A percentile compares a stretch with the other conserved stretches of the same genome.
phyloP scores from a whole-genome alignment of 2,113 vertebrate species.

The Actenoides hombroni region DNA sequence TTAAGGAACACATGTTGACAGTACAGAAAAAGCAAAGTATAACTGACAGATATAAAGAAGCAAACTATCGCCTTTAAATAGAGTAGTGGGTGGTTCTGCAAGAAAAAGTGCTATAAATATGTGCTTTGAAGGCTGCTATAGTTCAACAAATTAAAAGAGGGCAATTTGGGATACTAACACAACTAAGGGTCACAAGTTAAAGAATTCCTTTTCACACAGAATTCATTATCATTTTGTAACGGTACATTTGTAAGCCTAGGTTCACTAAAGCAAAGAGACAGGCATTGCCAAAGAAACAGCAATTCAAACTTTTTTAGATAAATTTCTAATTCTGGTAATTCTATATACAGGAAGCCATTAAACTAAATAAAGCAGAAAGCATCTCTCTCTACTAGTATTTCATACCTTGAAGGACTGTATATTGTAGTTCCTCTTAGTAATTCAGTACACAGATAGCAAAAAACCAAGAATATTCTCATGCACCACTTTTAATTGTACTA shows the following conservation, averaged over 20 bases:
- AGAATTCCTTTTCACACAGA: not conserved
- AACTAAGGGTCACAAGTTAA: not conserved
- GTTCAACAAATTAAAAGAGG: not conserved
- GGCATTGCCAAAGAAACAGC: not conserved
- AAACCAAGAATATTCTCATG: not conserved
- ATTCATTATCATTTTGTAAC: not conserved
- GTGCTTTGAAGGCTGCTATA: not conserved
- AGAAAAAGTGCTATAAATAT: not conserved
- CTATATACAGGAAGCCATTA: not conserved
- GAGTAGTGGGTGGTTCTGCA: not conserved
- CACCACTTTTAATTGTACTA: not conserved
- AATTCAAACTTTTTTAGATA: not conserved
- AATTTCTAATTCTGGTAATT: not conserved
- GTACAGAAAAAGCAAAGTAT: not conserved
- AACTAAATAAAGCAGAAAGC: not conserved
- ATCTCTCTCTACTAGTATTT: not conserved
- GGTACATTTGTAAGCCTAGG: not conserved
- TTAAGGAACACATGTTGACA: not conserved
- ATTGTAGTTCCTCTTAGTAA: not conserved
- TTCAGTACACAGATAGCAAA: not conserved
- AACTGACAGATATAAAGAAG: not conserved
- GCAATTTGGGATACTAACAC: not conserved
- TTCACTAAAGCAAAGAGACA: not conserved
- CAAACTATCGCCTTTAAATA: not conserved
- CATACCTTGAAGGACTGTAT: not conserved